Evolutionary conservation across 2,888 invertebrate genomes (phyloP).

Genomic region (Heteromurus nitidus): DNA sequence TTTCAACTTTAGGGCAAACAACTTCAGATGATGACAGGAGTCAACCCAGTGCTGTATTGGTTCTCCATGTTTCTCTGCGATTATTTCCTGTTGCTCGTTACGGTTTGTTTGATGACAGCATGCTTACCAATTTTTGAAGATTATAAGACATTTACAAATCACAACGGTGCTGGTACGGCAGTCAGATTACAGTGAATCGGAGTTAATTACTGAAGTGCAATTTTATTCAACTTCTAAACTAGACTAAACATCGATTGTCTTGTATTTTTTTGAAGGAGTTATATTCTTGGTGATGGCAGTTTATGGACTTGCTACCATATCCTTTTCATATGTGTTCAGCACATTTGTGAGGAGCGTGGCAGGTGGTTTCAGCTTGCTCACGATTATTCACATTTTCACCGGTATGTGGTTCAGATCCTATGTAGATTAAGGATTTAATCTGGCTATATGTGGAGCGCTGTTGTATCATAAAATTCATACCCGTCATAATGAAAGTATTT

Average conservation of each 20-base stretch:
- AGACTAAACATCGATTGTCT: neutral
- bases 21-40: constrained; percentile 76
- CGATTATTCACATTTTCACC: constrained; percentile 73
- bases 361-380: constrained; percentile 76
- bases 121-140: constrained; percentile 75
- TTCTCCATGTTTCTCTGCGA: constrained; percentile 76
- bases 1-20: constrained; percentile 75
- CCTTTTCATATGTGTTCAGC: constrained; percentile 81
- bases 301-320: constrained; percentile 81
- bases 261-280: constrained; percentile 77
- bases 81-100: constrained; percentile 75
- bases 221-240: neutral
- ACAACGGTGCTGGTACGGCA: constrained; percentile 70
- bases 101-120: constrained; percentile 74
- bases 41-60: constrained; percentile 76
- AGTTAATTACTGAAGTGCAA: too few species aligned
- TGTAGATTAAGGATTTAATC: neutral
- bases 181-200: too few species aligned
- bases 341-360: constrained; percentile 77
- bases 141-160: constrained; percentile 74
- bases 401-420: constrained; percentile 17
- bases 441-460: neutral
- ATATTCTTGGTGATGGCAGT: constrained; percentile 78
- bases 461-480: neutral
- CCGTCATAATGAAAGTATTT: neutral